A percentile compares a stretch with the other conserved stretches of the same genome.
Conservation (phyloP, 1,140 invertebrate genomes). For the Cylas formicarius region DNA sequence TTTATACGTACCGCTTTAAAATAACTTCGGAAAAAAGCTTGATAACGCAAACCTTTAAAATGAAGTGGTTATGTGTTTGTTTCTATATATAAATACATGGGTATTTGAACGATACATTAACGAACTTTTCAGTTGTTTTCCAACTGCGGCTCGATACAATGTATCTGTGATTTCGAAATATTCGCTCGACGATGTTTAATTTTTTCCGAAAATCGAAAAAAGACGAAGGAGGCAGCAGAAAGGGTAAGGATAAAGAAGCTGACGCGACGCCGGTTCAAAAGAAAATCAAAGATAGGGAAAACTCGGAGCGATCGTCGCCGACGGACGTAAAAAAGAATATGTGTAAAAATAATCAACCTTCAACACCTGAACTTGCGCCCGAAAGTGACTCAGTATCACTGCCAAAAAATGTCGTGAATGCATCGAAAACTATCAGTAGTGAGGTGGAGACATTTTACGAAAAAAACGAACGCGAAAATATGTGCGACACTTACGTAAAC, state of each 20-base stretch:
- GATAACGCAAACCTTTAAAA: constrained; percentile 6
- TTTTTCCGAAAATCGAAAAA: constrained; percentile 36
- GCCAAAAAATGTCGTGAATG: constrained; percentile 28
- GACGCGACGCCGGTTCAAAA: too few species aligned
- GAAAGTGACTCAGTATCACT: constrained; percentile 13
- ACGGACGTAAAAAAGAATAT: constrained; percentile 17
- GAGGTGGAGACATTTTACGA: constrained; percentile 26
- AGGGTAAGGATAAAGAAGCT: constrained; percentile 14
- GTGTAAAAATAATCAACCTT: constrained; percentile 33
- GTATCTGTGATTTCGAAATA: not conserved
- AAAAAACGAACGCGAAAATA: constrained; percentile 22
- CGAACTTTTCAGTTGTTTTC: constrained; percentile 21
- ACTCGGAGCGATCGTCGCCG: not conserved
- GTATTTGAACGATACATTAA: too few species aligned
- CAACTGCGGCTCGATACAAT: constrained; percentile 12
- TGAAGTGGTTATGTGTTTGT: constrained; percentile 10
- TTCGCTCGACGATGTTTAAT: constrained; percentile 29
- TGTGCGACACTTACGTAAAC: constrained; percentile 21
- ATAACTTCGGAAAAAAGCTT: constrained; percentile 7
- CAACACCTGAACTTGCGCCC: constrained; percentile 28
- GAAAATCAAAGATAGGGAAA: constrained; percentile 13
- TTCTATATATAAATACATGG: too few species aligned
- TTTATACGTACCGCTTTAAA: too few species aligned
- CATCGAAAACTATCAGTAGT: constrained; percentile 24
- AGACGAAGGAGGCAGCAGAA: constrained; percentile 23